Conservation (phyloP, 1,140 invertebrate species). For the Oryctes rhinoceros region DNA sequence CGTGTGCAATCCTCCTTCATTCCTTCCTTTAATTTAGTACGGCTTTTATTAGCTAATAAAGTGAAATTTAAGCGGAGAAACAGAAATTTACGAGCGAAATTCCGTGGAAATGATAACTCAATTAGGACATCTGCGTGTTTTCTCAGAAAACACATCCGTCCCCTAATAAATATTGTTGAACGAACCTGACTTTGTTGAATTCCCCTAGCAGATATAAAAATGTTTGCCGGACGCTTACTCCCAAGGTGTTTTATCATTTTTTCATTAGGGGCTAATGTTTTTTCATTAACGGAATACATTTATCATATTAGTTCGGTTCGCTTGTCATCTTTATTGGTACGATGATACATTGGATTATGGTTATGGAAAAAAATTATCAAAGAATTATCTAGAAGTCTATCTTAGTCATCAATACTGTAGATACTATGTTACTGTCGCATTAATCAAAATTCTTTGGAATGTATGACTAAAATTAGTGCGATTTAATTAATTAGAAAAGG, state of each 20-base stretch:
- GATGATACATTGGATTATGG: neutral
- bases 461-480: too few species aligned
- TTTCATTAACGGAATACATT: slow-evolving; percentile 28
- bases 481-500: too few species aligned
- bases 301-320: slow-evolving; percentile 24
- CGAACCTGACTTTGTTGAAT: slow-evolving; percentile 20
- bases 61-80: neutral
- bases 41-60: slow-evolving; percentile 4
- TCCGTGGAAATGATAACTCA: slow-evolving; percentile 24
- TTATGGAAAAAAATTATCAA: slow-evolving; percentile 2
- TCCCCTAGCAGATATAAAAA: slow-evolving; percentile 32
- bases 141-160: slow-evolving; percentile 30
- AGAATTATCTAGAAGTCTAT: neutral
- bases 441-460: too few species aligned
- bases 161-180: slow-evolving; percentile 11
- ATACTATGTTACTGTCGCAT: too few species aligned
- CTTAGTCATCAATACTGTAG: too few species aligned
- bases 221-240: slow-evolving; percentile 11
- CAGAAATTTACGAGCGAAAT: slow-evolving; percentile 30
- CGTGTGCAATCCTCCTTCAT: neutral
- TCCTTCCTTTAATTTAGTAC: slow-evolving; percentile 19
- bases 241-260: slow-evolving; percentile 30
- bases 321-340: slow-evolving; percentile 33
- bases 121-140: slow-evolving; percentile 34
- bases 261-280: slow-evolving; percentile 26